Evolutionary conservation across 2,797 vertebrate species (phyloP).

Genomic region (Leptoclinus maculatus): DNA sequence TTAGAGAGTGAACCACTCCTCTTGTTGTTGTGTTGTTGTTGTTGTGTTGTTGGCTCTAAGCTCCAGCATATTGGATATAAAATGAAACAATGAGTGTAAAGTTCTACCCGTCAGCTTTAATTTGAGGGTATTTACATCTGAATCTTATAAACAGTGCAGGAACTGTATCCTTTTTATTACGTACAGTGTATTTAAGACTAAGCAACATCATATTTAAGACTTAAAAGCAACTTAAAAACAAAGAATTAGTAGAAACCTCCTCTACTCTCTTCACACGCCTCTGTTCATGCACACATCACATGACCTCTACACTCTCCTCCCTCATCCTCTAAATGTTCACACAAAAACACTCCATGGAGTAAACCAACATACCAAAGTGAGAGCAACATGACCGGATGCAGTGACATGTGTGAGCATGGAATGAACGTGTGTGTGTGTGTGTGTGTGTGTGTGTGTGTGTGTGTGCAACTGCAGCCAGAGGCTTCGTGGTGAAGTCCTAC

Average conservation of each 20-base stretch:
- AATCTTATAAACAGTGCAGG: background rate
- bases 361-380: conserved; percentile 65
- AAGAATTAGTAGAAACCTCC: background rate
- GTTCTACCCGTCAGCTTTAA: background rate
- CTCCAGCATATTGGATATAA: background rate
- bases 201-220: too few species aligned
- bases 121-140: background rate
- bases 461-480: conserved; percentile 69
- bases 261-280: background rate
- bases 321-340: conserved; percentile 1
- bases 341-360: conserved; percentile 41
- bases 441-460: conserved; percentile 33
- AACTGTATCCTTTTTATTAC: background rate
- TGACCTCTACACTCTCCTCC: background rate
- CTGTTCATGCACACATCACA: background rate
- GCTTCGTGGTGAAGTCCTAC: conserved; percentile 11
- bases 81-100: background rate
- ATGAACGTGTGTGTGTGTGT: conserved; percentile 2
- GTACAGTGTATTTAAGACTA: background rate
- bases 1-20: background rate
- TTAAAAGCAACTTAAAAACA: background rate
- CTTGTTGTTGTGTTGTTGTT: background rate
- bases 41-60: background rate
- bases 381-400: conserved; percentile 50
- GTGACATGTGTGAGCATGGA: conserved; percentile 30